These are phyloP conservation scores for Drosophila trichaetosa DNA, from an alignment of 2,888 invertebrate species.

Conservation along the genomic window DNA sequence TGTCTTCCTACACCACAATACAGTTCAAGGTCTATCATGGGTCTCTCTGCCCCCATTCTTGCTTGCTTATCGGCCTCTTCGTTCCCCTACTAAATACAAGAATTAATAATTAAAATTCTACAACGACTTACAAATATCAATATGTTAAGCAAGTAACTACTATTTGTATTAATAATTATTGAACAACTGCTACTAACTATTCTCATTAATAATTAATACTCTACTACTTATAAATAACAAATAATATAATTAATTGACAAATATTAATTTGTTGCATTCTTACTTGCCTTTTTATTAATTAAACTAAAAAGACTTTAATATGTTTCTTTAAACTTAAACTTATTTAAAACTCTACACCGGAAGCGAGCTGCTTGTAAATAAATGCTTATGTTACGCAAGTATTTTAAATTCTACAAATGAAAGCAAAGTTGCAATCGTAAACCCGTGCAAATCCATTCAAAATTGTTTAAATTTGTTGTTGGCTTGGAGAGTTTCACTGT, in stretches of 20 bases:
- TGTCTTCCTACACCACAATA: too few relatives aligned
- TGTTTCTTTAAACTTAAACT: not conserved
- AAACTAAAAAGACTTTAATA: not conserved
- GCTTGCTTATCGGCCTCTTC: too few relatives aligned
- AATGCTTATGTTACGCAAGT: too few relatives aligned
- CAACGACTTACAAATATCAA: too few relatives aligned
- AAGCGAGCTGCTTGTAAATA: not conserved
- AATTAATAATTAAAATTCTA: too few relatives aligned
- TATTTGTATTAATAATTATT: not conserved
- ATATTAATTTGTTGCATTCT: not conserved
- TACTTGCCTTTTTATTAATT: not conserved
- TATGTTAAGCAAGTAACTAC: too few relatives aligned
- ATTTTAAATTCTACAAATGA: too few relatives aligned
- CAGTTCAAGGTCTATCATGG: too few relatives aligned
- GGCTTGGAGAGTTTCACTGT: not conserved
- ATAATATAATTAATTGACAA: not conserved
- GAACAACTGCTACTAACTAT: not conserved
- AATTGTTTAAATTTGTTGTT: not conserved
- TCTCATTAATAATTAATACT: not conserved
- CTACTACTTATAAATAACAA: not conserved
- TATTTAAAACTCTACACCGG: not conserved
- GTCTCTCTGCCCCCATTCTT: too few relatives aligned
- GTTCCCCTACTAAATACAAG: too few relatives aligned
- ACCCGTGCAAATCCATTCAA: not conserved
- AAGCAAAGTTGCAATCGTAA: not conserved